Conservation (phyloP, 2,888 invertebrate species). For the Acleris cristana region DNA sequence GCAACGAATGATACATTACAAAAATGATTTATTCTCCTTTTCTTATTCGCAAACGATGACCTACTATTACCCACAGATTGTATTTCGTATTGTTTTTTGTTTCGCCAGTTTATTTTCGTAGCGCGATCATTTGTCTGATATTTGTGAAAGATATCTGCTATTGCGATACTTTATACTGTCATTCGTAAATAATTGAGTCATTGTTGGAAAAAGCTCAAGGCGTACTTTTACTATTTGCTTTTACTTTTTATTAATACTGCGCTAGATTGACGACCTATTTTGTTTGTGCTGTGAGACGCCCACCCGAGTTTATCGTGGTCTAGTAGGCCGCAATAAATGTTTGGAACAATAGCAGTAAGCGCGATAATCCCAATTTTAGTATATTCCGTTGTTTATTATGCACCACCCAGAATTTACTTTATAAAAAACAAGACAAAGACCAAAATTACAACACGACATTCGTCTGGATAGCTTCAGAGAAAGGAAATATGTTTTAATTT, state of each 20-base stretch:
- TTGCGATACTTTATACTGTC: slow-evolving; percentile 48
- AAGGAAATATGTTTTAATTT: too few species aligned
- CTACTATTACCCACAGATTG: slow-evolving; percentile 55
- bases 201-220: slow-evolving; percentile 46
- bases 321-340: slow-evolving; percentile 40
- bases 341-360: slow-evolving; percentile 11
- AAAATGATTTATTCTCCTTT: slow-evolving; percentile 69
- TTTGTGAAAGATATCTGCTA: slow-evolving; percentile 51
- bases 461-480: too few species aligned
- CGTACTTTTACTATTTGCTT: slow-evolving; percentile 51
- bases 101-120: slow-evolving; percentile 50
- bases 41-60: slow-evolving; percentile 64
- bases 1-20: slow-evolving; percentile 68
- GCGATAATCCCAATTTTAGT: background rate
- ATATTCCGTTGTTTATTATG: background rate
- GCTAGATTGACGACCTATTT: slow-evolving; percentile 48
- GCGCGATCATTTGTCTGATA: slow-evolving; percentile 51
- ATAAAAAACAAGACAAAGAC: too few species aligned
- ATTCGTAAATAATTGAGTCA: slow-evolving; percentile 50
- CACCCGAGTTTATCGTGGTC: slow-evolving; percentile 39
- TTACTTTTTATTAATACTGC: slow-evolving; percentile 43
- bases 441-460: too few species aligned
- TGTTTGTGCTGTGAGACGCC: slow-evolving; percentile 40
- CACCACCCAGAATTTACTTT: background rate
- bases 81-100: slow-evolving; percentile 49